Conservation (phyloP, 2,888 invertebrate species). For the Spisula solida region DNA sequence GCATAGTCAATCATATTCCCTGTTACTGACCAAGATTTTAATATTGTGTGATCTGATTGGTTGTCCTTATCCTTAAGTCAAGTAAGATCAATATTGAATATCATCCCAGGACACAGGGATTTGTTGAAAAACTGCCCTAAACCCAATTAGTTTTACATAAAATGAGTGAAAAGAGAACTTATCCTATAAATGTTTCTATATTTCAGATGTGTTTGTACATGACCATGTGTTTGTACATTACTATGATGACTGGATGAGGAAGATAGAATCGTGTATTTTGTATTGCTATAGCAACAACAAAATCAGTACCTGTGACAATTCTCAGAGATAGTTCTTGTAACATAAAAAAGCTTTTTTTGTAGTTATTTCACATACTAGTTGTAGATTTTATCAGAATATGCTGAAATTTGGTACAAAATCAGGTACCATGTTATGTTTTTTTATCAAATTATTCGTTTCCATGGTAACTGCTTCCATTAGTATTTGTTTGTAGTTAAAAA, state of each 20-base stretch:
- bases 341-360: background rate
- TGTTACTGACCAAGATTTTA: no score
- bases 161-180: no score
- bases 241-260: background rate
- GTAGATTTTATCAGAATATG: background rate
- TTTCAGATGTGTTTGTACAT: slow-evolving; percentile 41
- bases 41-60: no score
- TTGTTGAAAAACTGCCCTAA: no score
- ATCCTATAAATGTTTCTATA: background rate
- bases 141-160: no score
- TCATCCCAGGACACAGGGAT: no score
- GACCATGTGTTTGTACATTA: background rate
- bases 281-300: slow-evolving; percentile 53
- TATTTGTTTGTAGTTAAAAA: background rate
- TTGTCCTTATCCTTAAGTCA: no score
- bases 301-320: slow-evolving; percentile 49
- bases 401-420: slow-evolving; percentile 12
- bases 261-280: background rate
- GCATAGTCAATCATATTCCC: no score
- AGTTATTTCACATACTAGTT: slow-evolving; percentile 8
- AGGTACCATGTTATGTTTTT: background rate
- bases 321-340: slow-evolving; percentile 24
- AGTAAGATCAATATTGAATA: no score
- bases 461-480: background rate
- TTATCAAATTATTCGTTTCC: background rate